phyloP scores from a whole-genome alignment of 2,797 vertebrate species.

The Decapterus maruadsi region DNA sequence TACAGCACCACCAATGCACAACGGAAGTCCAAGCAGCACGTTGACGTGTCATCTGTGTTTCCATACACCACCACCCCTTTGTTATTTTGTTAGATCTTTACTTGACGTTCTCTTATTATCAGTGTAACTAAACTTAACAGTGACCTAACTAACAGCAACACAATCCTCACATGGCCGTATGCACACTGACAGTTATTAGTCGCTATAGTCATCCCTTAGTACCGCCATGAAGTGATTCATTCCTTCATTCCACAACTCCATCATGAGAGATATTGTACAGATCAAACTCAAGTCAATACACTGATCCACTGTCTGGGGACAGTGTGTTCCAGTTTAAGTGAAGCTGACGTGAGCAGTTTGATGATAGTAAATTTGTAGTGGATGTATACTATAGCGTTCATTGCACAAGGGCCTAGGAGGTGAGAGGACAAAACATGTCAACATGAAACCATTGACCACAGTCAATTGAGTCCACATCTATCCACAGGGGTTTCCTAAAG shows the following conservation, averaged over 20 bases:
- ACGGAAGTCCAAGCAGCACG: constrained; percentile 37
- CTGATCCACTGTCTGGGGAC: no score
- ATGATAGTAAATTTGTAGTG: no score
- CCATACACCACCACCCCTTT: not conserved
- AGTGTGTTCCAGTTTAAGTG: not conserved
- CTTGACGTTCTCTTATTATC: not conserved
- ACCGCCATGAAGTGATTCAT: no score
- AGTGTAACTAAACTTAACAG: not conserved
- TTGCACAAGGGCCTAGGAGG: no score
- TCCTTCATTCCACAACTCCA: no score
- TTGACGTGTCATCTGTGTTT: not conserved
- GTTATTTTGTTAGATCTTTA: not conserved
- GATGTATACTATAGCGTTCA: no score
- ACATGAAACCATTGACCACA: no score
- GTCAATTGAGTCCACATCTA: no score
- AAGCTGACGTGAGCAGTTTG: not conserved
- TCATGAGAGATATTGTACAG: not conserved
- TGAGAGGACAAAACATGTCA: no score
- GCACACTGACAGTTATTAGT: not conserved
- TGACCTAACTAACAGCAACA: not conserved
- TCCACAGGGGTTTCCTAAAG: no score
- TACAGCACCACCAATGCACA: constrained; percentile 48
- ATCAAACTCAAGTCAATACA: not conserved
- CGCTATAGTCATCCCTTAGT: constrained; percentile 1
- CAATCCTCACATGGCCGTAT: not conserved